A percentile compares a stretch with the other conserved stretches of the same genome.
These are phyloP conservation scores for Hydropotes inermis DNA, from an alignment of 2,113 vertebrate genomes.

Conservation along the genomic window DNA sequence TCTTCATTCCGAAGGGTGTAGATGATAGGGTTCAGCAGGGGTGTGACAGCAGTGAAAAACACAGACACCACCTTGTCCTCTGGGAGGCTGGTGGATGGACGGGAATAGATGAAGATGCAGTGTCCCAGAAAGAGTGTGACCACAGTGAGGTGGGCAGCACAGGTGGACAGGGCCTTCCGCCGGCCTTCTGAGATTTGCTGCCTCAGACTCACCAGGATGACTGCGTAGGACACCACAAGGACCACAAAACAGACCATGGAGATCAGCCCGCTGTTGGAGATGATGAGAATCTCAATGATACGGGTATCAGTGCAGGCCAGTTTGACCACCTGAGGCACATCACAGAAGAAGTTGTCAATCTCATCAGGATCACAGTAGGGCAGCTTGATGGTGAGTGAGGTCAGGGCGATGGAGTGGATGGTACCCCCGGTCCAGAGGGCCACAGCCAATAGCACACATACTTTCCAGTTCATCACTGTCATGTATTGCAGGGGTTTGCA, in stretches of 20 bases:
- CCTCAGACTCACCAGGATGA: slow-evolving; percentile 72
- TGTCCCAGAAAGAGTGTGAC: slow-evolving; percentile 75
- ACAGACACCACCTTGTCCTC: slow-evolving; percentile 76
- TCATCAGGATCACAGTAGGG: slow-evolving; percentile 76
- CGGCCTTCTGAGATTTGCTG: slow-evolving; percentile 63
- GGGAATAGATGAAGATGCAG: slow-evolving; percentile 77
- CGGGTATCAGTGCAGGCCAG: slow-evolving; percentile 72
- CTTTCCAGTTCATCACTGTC: slow-evolving; percentile 75
- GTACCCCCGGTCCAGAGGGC: slow-evolving; percentile 67
- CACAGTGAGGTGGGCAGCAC: slow-evolving; percentile 71
- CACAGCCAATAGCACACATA: slow-evolving; percentile 64
- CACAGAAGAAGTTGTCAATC: slow-evolving; percentile 80
- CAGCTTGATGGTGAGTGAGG: slow-evolving; percentile 70
- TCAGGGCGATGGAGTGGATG: slow-evolving; percentile 74
- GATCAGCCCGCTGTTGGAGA: slow-evolving; percentile 76
- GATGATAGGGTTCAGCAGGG: slow-evolving; percentile 77
- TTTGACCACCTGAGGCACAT: slow-evolving; percentile 72
- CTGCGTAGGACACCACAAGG: slow-evolving; percentile 68
- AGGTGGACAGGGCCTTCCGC: slow-evolving; percentile 76
- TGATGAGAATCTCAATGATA: slow-evolving; percentile 73
- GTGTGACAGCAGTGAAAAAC: slow-evolving; percentile 74
- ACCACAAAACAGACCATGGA: slow-evolving; percentile 72
- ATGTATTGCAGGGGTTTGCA: slow-evolving; percentile 77
- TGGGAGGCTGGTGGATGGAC: slow-evolving; percentile 71
- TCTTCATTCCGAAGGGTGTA: slow-evolving; percentile 78